Conservation (phyloP, 2,797 vertebrate species). For the Leptodactylus fallax region DNA sequence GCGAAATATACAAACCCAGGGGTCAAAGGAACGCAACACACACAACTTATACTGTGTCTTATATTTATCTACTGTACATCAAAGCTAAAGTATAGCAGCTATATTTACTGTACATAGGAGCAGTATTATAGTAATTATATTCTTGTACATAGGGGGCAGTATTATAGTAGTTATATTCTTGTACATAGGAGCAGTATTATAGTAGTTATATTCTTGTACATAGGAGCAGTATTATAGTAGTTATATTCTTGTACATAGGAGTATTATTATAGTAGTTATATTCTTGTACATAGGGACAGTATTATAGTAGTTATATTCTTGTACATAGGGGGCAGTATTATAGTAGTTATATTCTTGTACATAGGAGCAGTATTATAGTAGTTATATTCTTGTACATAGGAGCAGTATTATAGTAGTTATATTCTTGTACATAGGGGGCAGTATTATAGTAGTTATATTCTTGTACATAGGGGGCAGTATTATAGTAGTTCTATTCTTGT, state of each 20-base stretch:
- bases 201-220: neutral
- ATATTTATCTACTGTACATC: neutral
- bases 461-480: neutral
- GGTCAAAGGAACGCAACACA: too few relatives aligned
- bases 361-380: conserved; percentile 6
- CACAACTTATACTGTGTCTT: too few relatives aligned
- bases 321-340: neutral
- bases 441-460: conserved; percentile 20
- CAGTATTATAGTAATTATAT: conserved; percentile 15
- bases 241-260: neutral
- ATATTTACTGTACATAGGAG: neutral
- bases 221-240: neutral
- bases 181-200: neutral
- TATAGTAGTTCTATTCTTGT: conserved; percentile 7
- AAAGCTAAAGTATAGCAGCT: neutral
- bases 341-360: conserved; percentile 1
- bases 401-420: neutral
- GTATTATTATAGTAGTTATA: conserved; percentile 17
- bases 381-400: conserved; percentile 10
- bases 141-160: neutral
- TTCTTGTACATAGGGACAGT: neutral
- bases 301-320: conserved; percentile 10
- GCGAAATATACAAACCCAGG: too few relatives aligned
- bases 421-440: neutral
- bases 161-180: conserved; percentile 24